Conservation (phyloP, 2,113 vertebrate genomes). For the Psettodes erumei region DNA sequence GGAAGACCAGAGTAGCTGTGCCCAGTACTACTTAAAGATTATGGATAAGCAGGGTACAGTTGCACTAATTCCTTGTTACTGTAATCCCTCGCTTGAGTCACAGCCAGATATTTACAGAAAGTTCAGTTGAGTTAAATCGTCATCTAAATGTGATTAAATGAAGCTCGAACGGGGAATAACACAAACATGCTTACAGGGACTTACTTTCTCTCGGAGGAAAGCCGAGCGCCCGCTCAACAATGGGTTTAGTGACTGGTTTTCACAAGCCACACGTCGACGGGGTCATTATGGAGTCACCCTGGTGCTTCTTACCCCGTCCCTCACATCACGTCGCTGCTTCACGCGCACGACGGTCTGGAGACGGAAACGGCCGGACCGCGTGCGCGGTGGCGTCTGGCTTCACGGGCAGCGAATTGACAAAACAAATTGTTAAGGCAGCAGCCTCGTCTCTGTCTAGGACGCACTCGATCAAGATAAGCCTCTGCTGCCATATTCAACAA, state of each 20-base stretch:
- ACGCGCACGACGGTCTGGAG: background rate
- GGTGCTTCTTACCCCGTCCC: background rate
- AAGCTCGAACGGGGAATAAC: background rate
- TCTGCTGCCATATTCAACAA: constrained; percentile 1
- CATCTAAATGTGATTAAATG: constrained; percentile 10
- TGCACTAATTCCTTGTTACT: background rate
- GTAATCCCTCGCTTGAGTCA: constrained; percentile 10
- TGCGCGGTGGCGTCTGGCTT: background rate
- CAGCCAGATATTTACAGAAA: constrained; percentile 7
- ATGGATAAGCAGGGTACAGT: constrained; percentile 1
- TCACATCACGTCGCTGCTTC: background rate
- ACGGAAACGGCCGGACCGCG: background rate
- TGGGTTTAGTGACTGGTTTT: constrained; percentile 19
- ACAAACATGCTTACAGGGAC: background rate
- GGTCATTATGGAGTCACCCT: constrained; percentile 23
- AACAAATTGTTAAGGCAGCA: constrained; percentile 24
- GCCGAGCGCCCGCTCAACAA: background rate
- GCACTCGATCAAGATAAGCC: constrained; percentile 32
- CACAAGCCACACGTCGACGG: constrained; percentile 8
- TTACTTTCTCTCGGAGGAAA: background rate
- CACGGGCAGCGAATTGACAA: constrained; percentile 8
- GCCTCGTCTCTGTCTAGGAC: constrained; percentile 10
- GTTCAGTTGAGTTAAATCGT: background rate
- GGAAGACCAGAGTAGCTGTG: background rate
- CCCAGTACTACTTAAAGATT: constrained; percentile 8